A percentile compares a stretch with the other conserved stretches of the same genome.
Evolutionary conservation across 2,113 vertebrate genomes (phyloP).

Genomic region (Sapayoa aenigma): DNA sequence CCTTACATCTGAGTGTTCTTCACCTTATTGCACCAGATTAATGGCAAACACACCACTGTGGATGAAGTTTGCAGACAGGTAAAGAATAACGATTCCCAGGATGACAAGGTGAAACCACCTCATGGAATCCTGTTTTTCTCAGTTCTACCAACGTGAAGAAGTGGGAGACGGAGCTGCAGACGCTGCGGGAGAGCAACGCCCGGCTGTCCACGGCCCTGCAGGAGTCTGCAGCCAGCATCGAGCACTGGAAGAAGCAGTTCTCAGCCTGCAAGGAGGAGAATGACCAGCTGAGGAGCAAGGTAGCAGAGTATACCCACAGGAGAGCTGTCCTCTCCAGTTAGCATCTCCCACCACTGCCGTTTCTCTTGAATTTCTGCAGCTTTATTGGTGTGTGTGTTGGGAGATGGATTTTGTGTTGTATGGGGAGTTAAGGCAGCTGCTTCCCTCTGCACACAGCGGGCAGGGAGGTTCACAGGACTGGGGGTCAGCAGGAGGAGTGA

Average conservation of each 20-base stretch:
- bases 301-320: neutral
- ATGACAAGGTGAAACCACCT: neutral
- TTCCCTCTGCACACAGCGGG: neutral
- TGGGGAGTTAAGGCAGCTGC: neutral
- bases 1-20: neutral
- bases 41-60: rapidly evolving
- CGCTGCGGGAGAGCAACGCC: constrained; percentile 89
- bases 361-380: neutral
- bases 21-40: neutral
- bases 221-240: constrained; percentile 87
- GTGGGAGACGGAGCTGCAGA: constrained; percentile 92
- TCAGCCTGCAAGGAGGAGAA: constrained; percentile 88
- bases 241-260: constrained; percentile 93
- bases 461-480: neutral
- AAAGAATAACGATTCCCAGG: rapidly evolving
- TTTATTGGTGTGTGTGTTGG: neutral
- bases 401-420: neutral
- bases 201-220: constrained; percentile 85
- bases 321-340: neutral
- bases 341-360: neutral
- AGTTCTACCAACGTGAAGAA: constrained; percentile 91
- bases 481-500: neutral
- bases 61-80: neutral
- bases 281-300: constrained; percentile 86
- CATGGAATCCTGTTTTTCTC: neutral